phyloP scores from a whole-genome alignment of 2,888 invertebrate genomes.

The Acanthoscelides obtectus region DNA sequence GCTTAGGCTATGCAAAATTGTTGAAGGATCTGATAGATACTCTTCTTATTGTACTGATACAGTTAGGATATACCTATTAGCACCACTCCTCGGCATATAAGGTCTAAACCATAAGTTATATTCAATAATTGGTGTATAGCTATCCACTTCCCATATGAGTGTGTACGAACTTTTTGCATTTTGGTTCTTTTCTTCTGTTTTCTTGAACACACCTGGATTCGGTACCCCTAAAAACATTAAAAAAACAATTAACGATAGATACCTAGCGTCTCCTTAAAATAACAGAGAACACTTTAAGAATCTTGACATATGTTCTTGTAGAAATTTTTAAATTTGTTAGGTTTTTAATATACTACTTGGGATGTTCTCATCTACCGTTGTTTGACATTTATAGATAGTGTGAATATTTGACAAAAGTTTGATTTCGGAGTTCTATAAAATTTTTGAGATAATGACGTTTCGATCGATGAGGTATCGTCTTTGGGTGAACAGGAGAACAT shows the following conservation, averaged over 20 bases:
- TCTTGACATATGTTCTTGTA: not conserved
- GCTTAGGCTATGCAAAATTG: too few relatives aligned
- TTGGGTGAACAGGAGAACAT: too few relatives aligned
- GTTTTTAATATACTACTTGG: not conserved
- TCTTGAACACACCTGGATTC: constrained; percentile 65
- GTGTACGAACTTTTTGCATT: constrained; percentile 57
- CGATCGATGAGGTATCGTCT: too few relatives aligned
- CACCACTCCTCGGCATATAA: constrained; percentile 46
- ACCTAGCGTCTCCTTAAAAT: not conserved
- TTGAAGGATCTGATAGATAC: too few relatives aligned
- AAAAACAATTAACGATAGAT: not conserved
- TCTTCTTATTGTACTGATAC: too few relatives aligned
- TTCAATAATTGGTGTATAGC: constrained; percentile 73
- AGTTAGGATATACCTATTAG: not conserved
- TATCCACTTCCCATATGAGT: constrained; percentile 81
- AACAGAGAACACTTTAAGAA: not conserved
- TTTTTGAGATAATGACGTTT: too few relatives aligned
- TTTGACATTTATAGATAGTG: too few relatives aligned
- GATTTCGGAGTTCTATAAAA: too few relatives aligned
- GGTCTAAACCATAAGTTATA: constrained; percentile 59
- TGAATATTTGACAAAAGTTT: too few relatives aligned
- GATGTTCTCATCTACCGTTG: too few relatives aligned
- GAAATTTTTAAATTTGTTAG: not conserved
- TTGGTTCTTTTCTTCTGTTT: constrained; percentile 47
- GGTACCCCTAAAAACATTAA: constrained; percentile 54